Conservation (phyloP, 2,888 invertebrate genomes). For the Pogonocherus hispidulus region DNA sequence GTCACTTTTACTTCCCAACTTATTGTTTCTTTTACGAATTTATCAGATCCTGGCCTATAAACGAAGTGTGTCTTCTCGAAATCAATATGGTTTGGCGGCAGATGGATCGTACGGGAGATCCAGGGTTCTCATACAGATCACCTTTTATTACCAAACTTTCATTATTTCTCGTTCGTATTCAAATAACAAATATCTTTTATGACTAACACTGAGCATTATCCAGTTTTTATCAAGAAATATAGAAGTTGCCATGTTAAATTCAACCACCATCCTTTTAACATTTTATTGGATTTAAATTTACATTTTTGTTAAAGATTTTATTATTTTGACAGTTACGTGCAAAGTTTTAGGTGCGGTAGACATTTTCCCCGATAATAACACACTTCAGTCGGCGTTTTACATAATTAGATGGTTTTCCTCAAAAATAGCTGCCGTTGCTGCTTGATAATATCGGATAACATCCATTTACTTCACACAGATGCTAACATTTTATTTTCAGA, state of each 20-base stretch:
- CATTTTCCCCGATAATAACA: slow-evolving; percentile 8
- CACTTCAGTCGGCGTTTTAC: slow-evolving; percentile 11
- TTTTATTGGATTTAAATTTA: slow-evolving; percentile 54
- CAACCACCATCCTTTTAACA: slow-evolving; percentile 52
- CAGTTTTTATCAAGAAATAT: slow-evolving; percentile 57
- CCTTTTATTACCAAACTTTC: slow-evolving; percentile 63
- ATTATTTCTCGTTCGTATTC: slow-evolving; percentile 66
- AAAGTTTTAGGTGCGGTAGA: slow-evolving; percentile 8
- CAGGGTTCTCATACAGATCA: slow-evolving; percentile 62
- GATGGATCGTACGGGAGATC: slow-evolving; percentile 62
- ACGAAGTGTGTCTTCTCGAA: slow-evolving; percentile 43
- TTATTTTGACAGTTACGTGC: slow-evolving; percentile 25
- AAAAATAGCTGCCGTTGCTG: not conserved
- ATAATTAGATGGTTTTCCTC: slow-evolving; percentile 6
- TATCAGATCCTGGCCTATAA: slow-evolving; percentile 1
- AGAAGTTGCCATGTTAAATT: slow-evolving; percentile 55
- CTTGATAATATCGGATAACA: not conserved
- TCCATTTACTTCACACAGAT: not conserved
- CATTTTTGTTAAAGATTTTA: slow-evolving; percentile 22
- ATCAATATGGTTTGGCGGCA: slow-evolving; percentile 61
- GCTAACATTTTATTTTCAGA: too few relatives aligned
- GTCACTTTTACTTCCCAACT: not conserved
- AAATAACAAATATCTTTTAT: slow-evolving; percentile 65
- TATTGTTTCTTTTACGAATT: not conserved
- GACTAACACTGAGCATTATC: slow-evolving; percentile 54